Conservation (phyloP, 2,888 invertebrate genomes). For the Penaeus monodon region DNA sequence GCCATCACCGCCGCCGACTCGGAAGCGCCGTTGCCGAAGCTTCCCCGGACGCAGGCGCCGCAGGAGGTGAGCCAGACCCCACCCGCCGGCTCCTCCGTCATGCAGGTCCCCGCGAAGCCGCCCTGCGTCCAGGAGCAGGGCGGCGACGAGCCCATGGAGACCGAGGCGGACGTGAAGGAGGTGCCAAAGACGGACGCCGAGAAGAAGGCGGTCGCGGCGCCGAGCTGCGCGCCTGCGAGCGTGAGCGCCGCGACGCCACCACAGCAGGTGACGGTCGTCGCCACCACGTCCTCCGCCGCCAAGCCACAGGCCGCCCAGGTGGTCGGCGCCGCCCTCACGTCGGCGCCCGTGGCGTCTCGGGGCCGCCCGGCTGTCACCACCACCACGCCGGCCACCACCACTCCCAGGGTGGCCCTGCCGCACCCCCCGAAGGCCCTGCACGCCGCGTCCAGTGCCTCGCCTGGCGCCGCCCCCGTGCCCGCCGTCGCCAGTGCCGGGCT, state of each 20-base stretch:
- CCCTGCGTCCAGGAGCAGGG: background rate
- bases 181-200: background rate
- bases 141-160: background rate
- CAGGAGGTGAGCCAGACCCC: no score
- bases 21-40: constrained; percentile 35
- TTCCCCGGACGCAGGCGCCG: constrained; percentile 31
- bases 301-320: constrained; percentile 19
- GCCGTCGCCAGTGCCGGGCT: background rate
- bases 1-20: constrained; percentile 20
- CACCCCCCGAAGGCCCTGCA: constrained; percentile 34
- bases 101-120: no score
- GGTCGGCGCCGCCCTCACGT: constrained; percentile 5
- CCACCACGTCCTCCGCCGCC: background rate
- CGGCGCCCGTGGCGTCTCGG: constrained; percentile 9
- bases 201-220: background rate
- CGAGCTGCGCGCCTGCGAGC: background rate
- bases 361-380: constrained; percentile 44
- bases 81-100: no score
- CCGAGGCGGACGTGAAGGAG: background rate
- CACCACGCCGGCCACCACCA: constrained; percentile 45
- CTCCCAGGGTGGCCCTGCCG: constrained; percentile 41
- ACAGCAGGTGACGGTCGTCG: background rate
- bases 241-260: background rate
- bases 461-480: constrained; percentile 17
- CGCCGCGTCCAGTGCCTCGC: background rate